These are phyloP conservation scores for Condylura cristata DNA, from an alignment of 2,113 vertebrate species.

Conservation along the genomic window DNA sequence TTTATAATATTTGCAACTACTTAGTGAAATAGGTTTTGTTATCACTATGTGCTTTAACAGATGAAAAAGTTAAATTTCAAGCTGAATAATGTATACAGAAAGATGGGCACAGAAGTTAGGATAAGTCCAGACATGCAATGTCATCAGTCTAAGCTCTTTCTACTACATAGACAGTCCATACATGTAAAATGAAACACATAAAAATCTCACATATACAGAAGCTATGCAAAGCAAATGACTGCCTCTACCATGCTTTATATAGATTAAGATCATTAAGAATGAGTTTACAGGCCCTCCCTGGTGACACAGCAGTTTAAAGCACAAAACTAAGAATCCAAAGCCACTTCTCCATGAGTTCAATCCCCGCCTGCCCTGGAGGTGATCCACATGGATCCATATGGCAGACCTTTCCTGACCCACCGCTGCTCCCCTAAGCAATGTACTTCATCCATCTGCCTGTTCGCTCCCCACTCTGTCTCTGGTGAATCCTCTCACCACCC, in stretches of 20 bases:
- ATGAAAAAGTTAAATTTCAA: conserved; percentile 34
- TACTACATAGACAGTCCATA: neutral
- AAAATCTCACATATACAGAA: neutral
- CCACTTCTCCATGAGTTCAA: no score
- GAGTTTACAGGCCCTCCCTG: no score
- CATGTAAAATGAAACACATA: neutral
- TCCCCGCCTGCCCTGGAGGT: no score
- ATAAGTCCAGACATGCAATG: neutral
- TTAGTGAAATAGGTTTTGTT: neutral
- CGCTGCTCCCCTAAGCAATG: no score
- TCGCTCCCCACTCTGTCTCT: no score
- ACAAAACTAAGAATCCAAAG: no score
- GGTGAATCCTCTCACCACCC: no score
- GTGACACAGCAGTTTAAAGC: no score
- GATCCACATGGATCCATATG: no score
- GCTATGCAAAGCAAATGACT: neutral
- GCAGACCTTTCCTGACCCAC: no score
- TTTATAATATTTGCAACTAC: neutral
- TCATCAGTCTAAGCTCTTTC: neutral
- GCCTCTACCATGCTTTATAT: neutral
- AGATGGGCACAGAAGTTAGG: neutral
- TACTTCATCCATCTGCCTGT: no score
- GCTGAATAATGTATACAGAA: conserved; percentile 4
- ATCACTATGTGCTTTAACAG: neutral
- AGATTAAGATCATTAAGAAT: neutral